These are phyloP conservation scores for Apantesis nais DNA, from an alignment of 2,888 invertebrate genomes.

Conservation along the genomic window DNA sequence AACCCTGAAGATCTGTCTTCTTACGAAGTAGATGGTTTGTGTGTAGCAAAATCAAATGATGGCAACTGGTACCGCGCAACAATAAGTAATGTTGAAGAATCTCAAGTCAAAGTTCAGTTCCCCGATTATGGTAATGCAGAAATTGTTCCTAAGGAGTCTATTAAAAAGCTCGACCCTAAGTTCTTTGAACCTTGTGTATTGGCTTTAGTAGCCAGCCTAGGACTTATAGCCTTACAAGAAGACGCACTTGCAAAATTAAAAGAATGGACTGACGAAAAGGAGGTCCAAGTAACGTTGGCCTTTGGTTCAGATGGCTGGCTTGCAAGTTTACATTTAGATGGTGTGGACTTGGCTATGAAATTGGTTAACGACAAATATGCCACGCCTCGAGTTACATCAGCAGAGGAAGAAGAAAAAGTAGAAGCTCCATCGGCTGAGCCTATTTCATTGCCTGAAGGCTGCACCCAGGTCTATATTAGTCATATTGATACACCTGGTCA, in stretches of 20 bases:
- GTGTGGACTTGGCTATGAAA: constrained; percentile 80
- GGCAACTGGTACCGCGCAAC: constrained; percentile 90
- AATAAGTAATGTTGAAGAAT: constrained; percentile 76
- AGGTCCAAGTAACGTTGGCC: constrained; percentile 82
- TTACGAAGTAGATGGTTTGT: constrained; percentile 82
- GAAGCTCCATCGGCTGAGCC: constrained; percentile 60
- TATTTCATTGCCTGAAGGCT: constrained; percentile 66
- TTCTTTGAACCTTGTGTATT: constrained; percentile 76
- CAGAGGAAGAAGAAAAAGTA: constrained; percentile 54
- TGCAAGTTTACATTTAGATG: constrained; percentile 80
- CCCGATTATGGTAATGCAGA: constrained; percentile 91
- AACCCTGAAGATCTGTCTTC: constrained; percentile 69
- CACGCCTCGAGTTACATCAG: constrained; percentile 59
- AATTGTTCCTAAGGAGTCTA: constrained; percentile 70
- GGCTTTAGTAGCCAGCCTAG: constrained; percentile 72
- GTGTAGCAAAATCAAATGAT: constrained; percentile 87
- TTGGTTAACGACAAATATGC: constrained; percentile 76
- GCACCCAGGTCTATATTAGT: constrained; percentile 85
- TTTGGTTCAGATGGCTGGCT: constrained; percentile 85
- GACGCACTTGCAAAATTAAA: constrained; percentile 65
- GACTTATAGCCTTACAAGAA: constrained; percentile 72
- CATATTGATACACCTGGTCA: constrained; percentile 91
- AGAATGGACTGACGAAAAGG: constrained; percentile 80
- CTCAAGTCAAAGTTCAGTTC: constrained; percentile 83
- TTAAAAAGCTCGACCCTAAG: constrained; percentile 79